Evolutionary conservation across 1,140 invertebrate species (phyloP), one percentile per base, ranked within the genome.

Genomic region (Heterodera carotae): DNA sequence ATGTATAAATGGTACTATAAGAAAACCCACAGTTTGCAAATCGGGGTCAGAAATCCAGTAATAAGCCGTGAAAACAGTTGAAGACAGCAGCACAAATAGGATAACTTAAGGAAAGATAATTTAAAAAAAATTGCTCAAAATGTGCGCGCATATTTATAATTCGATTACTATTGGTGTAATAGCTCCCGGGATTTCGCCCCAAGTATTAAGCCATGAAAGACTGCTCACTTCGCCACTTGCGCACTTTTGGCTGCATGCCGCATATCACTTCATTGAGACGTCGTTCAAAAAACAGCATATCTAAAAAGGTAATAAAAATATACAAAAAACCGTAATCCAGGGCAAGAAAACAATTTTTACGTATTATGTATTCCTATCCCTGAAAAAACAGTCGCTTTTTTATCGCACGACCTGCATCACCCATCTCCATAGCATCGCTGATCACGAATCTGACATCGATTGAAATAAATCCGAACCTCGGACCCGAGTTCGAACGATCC

Each of bases 201-300:
- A 3, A 12, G 15, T 10, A 43, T 12, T 10, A 4, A 43, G 7
- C 39, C 39, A 39, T 39, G 12, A 12, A 39, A 39, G 12, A 1
- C 39, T 39, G 4, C 18, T 5, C 22, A 56, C 78, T 53, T 72
- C 76, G 56, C 78, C 78, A 79, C 34, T 81, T 79, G 29, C 62
- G 36, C 4, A 74, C 76, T 43, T 43, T 59, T 22, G 78, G 78
- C 34, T 79, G 77, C 78, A 79, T 79, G 33, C 71, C 68, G 4
- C 79, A 69, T 5, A 79, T 79, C 22, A 79, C 78, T 70, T 79
- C 78, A 15, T 67, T 80, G 60, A 79, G 43, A 39, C 78, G 78
- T 43, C 76, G 78, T 34, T 79, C 78, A 64, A 79, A 79, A 53
- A 79, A 79, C 10, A 81, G 68, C 78, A 79, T 79, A 62, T 79